Conservation (phyloP, 2,888 invertebrate species). For the Hanleya hanleyi region DNA sequence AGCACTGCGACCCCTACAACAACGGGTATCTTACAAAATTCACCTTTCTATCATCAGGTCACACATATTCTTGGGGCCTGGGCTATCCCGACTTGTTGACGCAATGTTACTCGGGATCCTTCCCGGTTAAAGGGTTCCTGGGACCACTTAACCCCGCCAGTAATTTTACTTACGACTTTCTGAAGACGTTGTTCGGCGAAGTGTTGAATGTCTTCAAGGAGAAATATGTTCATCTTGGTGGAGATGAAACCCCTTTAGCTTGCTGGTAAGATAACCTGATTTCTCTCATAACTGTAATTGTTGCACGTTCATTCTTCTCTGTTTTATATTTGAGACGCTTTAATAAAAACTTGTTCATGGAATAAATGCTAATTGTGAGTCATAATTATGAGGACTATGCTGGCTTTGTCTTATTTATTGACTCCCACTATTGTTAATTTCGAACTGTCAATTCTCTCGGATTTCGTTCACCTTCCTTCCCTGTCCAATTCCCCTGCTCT, state of each 20-base stretch:
- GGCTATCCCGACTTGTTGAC: constrained; percentile 70
- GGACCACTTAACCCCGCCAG: constrained; percentile 89
- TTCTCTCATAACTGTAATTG: neutral
- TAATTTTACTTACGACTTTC: constrained; percentile 80
- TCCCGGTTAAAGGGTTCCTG: constrained; percentile 76
- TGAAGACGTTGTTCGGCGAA: constrained; percentile 82
- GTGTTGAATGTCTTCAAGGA: constrained; percentile 84
- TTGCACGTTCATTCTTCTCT: too few species aligned
- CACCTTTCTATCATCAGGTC: constrained; percentile 72
- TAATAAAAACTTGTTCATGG: too few species aligned
- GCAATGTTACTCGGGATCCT: constrained; percentile 61
- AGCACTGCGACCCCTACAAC: too few species aligned
- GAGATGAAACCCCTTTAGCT: constrained; percentile 89
- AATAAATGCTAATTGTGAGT: too few species aligned
- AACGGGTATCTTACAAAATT: neutral
- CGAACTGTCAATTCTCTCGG: too few species aligned
- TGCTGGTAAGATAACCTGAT: constrained; percentile 81
- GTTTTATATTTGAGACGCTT: too few species aligned
- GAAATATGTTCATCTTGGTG: constrained; percentile 89
- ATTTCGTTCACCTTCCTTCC: too few species aligned
- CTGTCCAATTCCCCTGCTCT: too few species aligned
- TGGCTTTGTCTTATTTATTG: too few species aligned
- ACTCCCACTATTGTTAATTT: too few species aligned
- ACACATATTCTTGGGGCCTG: constrained; percentile 72
- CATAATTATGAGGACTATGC: too few species aligned